Evolutionary conservation across 2,113 vertebrate species (phyloP).

Genomic region (Myiagra hebetior): DNA sequence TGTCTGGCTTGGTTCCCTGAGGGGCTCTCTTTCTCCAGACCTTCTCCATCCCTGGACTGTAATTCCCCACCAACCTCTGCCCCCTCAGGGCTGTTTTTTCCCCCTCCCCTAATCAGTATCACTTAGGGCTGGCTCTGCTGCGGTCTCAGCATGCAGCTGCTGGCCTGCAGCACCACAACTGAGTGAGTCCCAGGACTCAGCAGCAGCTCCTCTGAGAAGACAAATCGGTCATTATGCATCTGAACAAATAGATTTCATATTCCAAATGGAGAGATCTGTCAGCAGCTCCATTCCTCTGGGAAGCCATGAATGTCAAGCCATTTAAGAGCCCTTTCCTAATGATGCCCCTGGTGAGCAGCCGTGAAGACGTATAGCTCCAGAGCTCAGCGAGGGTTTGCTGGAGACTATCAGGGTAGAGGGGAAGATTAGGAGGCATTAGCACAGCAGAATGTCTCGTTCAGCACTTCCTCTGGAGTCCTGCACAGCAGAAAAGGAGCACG

Average conservation of each 20-base stretch:
- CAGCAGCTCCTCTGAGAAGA: constrained; percentile 50
- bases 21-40: background rate
- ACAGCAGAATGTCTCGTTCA: constrained; percentile 8
- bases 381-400: constrained; percentile 12
- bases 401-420: constrained; percentile 43
- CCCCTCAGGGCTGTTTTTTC: background rate
- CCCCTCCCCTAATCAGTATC: background rate
- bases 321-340: constrained; percentile 65
- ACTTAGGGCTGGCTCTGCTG: background rate
- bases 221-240: constrained; percentile 65
- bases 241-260: constrained; percentile 68
- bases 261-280: constrained; percentile 66
- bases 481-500: constrained; percentile 18
- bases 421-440: constrained; percentile 56
- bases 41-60: background rate
- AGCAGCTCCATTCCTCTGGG: constrained; percentile 48
- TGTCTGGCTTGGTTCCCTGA: fast-evolving
- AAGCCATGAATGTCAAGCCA: constrained; percentile 64
- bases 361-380: constrained; percentile 18
- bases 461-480: constrained; percentile 26
- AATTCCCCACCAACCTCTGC: background rate
- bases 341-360: constrained; percentile 56
- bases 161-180: background rate
- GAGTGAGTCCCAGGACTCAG: constrained; percentile 32
- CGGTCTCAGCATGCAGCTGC: background rate